Conservation (phyloP, 2,797 vertebrate genomes). For the Coendou prehensilis region DNA sequence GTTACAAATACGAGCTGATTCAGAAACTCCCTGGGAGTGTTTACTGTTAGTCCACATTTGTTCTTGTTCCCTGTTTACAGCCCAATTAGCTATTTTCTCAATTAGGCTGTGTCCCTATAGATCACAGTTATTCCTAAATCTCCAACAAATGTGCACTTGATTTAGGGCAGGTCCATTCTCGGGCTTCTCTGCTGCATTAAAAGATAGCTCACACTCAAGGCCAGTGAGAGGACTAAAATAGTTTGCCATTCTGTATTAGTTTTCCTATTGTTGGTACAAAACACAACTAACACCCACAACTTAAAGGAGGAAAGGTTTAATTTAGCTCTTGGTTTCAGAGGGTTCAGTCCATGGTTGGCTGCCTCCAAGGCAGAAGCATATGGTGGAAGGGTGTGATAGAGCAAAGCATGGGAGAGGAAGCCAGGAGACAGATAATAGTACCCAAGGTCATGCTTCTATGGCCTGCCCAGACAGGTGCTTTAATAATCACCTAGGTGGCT, state of each 20-base stretch:
- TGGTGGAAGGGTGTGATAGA: not conserved
- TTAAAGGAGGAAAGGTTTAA: not conserved
- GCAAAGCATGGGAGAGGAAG: not conserved
- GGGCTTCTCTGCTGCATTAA: not conserved
- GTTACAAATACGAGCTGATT: slow-evolving; percentile 52
- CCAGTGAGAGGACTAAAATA: not conserved
- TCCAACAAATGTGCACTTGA: not conserved
- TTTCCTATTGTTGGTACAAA: not conserved
- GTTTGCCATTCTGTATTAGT: not conserved
- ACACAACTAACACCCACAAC: not conserved
- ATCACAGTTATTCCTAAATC: not conserved
- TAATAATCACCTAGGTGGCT: not conserved
- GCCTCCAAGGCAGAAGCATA: not conserved
- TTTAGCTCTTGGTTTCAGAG: not conserved
- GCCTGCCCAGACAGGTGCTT: not conserved
- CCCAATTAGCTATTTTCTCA: not conserved
- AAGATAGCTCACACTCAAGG: not conserved
- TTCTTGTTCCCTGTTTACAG: not conserved
- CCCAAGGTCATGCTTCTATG: not conserved
- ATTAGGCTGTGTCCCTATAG: not conserved
- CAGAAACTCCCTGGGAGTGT: not conserved
- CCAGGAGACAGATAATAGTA: not conserved
- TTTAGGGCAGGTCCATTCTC: not conserved
- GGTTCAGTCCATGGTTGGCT: not conserved
- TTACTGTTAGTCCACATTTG: slow-evolving; percentile 20